Percentiles rank a stretch among this genome's conserved stretches.
phyloP scores from a whole-genome alignment of 1,140 invertebrate species.

The Oryzaephilus surinamensis region DNA sequence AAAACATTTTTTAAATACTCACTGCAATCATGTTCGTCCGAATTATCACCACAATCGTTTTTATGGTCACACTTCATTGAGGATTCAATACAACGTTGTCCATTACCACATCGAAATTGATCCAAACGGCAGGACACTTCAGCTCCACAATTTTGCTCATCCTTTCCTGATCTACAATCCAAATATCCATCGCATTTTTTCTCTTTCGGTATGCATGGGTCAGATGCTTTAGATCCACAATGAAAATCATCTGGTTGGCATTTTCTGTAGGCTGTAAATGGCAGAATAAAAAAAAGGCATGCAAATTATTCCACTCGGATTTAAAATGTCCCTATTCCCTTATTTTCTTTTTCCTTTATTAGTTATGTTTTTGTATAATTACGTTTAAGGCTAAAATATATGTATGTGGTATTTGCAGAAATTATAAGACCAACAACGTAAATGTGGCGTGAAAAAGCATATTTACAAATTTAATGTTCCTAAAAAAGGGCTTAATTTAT shows the following conservation, averaged over 20 bases:
- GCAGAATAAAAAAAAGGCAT: too few species aligned
- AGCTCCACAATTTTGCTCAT: conserved; percentile 68
- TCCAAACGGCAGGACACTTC: conserved; percentile 68
- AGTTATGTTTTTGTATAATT: too few species aligned
- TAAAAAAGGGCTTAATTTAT: too few species aligned
- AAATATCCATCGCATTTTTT: conserved; percentile 83
- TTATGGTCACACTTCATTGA: conserved; percentile 76
- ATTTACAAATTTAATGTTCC: too few species aligned
- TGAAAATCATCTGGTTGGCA: conserved; percentile 76
- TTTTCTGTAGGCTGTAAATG: conserved; percentile 68
- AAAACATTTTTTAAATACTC: conserved; percentile 35
- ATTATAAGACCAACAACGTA: too few species aligned
- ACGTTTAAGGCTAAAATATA: too few species aligned
- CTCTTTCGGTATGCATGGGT: conserved; percentile 73
- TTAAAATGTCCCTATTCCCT: too few species aligned
- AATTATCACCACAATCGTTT: conserved; percentile 82
- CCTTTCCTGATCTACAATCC: conserved; percentile 77
- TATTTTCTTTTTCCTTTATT: too few species aligned
- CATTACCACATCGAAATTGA: conserved; percentile 80
- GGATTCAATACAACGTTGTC: conserved; percentile 72
- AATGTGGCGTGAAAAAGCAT: too few species aligned
- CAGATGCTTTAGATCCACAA: conserved; percentile 48
- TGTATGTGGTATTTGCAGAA: too few species aligned
- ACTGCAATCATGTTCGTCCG: conserved; percentile 80
- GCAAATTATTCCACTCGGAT: too few species aligned